phyloP scores from a whole-genome alignment of 2,797 vertebrate species.

The Gorsachius magnificus region DNA sequence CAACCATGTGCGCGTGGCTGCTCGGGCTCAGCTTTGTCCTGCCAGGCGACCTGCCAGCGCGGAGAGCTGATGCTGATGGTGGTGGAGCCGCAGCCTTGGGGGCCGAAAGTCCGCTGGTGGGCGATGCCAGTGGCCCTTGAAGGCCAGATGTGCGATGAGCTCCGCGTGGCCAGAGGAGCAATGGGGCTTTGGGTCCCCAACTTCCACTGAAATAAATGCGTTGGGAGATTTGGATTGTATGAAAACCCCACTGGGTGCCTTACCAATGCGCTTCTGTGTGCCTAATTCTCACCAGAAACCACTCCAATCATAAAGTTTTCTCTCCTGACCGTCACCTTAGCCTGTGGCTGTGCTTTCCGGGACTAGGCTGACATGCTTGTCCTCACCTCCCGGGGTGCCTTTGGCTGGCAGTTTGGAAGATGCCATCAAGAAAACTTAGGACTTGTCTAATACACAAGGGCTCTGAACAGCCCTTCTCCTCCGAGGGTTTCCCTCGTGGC shows the following conservation, averaged over 20 bases:
- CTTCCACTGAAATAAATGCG: background rate
- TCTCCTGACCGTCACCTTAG: no score
- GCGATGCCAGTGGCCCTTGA: background rate
- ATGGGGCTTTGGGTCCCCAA: background rate
- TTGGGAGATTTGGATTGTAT: background rate
- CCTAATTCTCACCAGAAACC: background rate
- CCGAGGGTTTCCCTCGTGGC: background rate
- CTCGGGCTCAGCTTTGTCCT: background rate
- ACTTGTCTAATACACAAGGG: background rate
- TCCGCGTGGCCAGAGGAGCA: fast-evolving
- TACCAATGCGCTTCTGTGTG: background rate
- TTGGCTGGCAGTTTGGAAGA: background rate
- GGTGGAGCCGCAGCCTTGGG: fast-evolving
- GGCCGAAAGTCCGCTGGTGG: background rate
- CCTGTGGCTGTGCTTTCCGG: background rate
- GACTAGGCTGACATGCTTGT: background rate
- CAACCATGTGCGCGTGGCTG: fast-evolving
- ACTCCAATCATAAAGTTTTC: fast-evolving
- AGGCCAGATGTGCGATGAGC: background rate
- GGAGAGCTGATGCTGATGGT: background rate
- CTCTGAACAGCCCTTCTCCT: background rate
- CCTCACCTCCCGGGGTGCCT: fast-evolving
- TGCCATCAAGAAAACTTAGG: background rate
- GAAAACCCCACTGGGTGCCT: background rate
- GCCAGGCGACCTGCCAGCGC: background rate